Evolutionary conservation across 2,888 invertebrate species (phyloP).

Genomic region (Macrophya annulata): DNA sequence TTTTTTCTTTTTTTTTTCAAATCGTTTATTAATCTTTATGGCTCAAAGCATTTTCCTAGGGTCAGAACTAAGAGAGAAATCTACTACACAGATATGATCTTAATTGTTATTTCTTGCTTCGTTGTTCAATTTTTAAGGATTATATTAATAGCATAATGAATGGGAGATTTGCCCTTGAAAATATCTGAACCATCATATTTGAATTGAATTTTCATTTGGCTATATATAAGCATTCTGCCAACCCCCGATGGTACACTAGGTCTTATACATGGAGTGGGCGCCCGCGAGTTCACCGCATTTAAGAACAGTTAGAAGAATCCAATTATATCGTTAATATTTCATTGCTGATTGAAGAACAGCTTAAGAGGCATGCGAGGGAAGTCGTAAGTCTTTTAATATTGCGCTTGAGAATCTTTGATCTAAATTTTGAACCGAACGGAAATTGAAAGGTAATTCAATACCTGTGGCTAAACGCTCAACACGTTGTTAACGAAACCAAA

Average conservation of each 20-base stretch:
- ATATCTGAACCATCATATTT: background rate
- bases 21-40: constrained; percentile 28
- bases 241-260: constrained; percentile 36
- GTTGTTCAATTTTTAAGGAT: background rate
- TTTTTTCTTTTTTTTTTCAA: background rate
- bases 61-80: background rate
- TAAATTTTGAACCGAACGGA: constrained; percentile 16
- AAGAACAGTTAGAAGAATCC: constrained; percentile 52
- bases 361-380: constrained; percentile 15
- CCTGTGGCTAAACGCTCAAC: background rate
- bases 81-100: constrained; percentile 3
- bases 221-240: constrained; percentile 6
- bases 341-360: constrained; percentile 48
- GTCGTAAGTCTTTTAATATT: constrained; percentile 23
- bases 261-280: constrained; percentile 8
- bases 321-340: constrained; percentile 53
- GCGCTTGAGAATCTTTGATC: background rate
- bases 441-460: background rate
- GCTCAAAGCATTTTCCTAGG: background rate
- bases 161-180: background rate
- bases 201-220: background rate
- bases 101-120: constrained; percentile 19
- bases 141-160: background rate
- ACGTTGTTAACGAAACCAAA: background rate
- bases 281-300: constrained; percentile 55